A percentile compares a stretch with the other conserved stretches of the same genome.
phyloP scores from a whole-genome alignment of 2,797 vertebrate species.

The Smutsia temminckii region DNA sequence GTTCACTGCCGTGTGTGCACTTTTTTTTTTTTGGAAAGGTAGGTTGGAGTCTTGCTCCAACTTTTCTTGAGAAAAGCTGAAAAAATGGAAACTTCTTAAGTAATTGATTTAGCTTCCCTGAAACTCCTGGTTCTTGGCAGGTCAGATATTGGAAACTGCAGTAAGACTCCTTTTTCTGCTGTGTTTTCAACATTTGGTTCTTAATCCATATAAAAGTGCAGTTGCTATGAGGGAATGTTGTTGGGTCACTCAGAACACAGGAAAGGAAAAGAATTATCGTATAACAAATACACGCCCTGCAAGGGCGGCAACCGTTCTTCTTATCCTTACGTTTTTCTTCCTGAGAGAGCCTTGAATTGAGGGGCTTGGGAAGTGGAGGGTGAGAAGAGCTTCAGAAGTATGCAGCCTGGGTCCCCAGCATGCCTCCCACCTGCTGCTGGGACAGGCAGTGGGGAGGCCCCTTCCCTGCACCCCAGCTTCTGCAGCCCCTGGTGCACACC shows the following conservation, averaged over 20 bases:
- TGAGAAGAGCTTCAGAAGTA: background rate
- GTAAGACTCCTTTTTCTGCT: slow-evolving; percentile 65
- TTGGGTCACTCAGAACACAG: slow-evolving; percentile 61
- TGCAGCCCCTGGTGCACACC: background rate
- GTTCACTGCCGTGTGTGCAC: background rate
- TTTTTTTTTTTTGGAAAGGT: slow-evolving; percentile 58
- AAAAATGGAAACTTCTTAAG: slow-evolving; percentile 75
- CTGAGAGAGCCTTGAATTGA: background rate
- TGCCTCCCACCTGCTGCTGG: no score
- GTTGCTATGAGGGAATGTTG: slow-evolving; percentile 64
- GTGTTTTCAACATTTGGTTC: slow-evolving; percentile 76
- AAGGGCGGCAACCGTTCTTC: background rate
- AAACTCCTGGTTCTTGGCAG: slow-evolving; percentile 67
- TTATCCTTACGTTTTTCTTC: background rate
- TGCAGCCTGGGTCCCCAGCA: background rate
- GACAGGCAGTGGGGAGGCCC: background rate
- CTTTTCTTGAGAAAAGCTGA: slow-evolving; percentile 74
- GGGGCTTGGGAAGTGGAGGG: background rate
- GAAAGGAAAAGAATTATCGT: slow-evolving; percentile 54
- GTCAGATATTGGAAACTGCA: slow-evolving; percentile 64
- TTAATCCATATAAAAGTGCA: slow-evolving; percentile 73
- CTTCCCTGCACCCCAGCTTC: background rate
- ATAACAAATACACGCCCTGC: background rate
- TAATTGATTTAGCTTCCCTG: slow-evolving; percentile 77
- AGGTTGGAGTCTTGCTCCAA: slow-evolving; percentile 45